These are phyloP conservation scores for Myopa testacea DNA, from an alignment of 2,888 invertebrate genomes.

Conservation along the genomic window DNA sequence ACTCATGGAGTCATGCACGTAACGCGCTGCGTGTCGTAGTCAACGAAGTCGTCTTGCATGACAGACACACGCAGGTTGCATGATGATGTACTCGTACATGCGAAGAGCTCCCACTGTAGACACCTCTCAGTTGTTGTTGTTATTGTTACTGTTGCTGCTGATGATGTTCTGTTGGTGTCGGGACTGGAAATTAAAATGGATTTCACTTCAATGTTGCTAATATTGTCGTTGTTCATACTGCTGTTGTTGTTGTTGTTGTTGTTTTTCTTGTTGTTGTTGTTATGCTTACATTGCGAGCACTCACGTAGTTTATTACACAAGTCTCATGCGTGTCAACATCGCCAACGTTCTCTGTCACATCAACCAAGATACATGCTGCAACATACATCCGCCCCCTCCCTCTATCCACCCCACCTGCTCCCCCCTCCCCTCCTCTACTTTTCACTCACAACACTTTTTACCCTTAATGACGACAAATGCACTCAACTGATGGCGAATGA, in stretches of 20 bases:
- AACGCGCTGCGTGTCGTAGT: background rate
- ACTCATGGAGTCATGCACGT: background rate
- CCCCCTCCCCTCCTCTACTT: background rate
- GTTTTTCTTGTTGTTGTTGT: background rate
- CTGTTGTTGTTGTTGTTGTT: background rate
- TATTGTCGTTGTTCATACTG: background rate
- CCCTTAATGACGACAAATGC: conserved; percentile 3
- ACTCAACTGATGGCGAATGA: background rate
- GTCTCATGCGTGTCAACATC: conserved; percentile 7
- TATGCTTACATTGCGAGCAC: background rate
- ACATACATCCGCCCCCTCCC: background rate
- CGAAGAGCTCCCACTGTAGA: background rate
- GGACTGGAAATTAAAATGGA: no score
- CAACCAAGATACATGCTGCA: background rate
- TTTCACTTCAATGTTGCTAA: no score
- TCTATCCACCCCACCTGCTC: background rate
- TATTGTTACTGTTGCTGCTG: background rate
- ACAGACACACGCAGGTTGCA: no score
- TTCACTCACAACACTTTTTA: background rate
- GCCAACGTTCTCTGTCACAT: background rate
- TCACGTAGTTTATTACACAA: conserved; percentile 17
- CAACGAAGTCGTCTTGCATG: background rate
- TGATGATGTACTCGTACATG: no score
- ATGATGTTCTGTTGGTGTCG: background rate
- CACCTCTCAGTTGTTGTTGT: background rate